Evolutionary conservation across 2,113 vertebrate genomes (phyloP), one percentile per base, ranked within the genome.

Genomic region (Pterocles burchelli): DNA sequence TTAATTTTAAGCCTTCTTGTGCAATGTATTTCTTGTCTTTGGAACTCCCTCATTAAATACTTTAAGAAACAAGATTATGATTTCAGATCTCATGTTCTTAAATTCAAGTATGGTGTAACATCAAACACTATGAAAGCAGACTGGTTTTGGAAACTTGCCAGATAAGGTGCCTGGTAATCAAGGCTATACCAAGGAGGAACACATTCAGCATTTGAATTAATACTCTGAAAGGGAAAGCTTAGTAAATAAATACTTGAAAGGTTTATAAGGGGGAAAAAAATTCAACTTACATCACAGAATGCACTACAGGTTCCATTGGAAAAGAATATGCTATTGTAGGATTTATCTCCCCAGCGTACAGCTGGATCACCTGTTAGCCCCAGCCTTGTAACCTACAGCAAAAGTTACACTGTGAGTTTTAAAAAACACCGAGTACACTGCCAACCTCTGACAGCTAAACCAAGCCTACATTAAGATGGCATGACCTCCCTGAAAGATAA

Each of bases 331-430:
- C 92, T 89, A 34, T 98, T 99, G 97, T 99, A 99, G 24, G 99
- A 99, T 97, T 99, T 99, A 97, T 99, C 99, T 55, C 99, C 99
- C 99, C 99, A 99, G 95, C 99, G 99, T 41, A 98, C 68, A 19
- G 98, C 98, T 3, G 99, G 98, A 95, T 99, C 96, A 57, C 99
- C 99, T 36, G 17, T 31, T 7, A 99, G 89, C 5, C 97, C 83
- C 92, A 98, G 79, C 72, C 57, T 34, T 6, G 97, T 97, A 34
- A 99, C 4, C 99, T 99, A 96, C 79, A 96, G 54, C 33, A 95
- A 78, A 82, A 96, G 68, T 36, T 49, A 81, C 51, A 70, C 13
- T 9, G 26, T 57, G 54, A 36, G 51, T 34, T 73, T 41, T 75
- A 21, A 73, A 89, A 68, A 66, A 12, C 58, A 82, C 11, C 3